Base-by-base conservation (phyloP, 2,888 invertebrate genomes). In the Byasa hedistus region DNA sequence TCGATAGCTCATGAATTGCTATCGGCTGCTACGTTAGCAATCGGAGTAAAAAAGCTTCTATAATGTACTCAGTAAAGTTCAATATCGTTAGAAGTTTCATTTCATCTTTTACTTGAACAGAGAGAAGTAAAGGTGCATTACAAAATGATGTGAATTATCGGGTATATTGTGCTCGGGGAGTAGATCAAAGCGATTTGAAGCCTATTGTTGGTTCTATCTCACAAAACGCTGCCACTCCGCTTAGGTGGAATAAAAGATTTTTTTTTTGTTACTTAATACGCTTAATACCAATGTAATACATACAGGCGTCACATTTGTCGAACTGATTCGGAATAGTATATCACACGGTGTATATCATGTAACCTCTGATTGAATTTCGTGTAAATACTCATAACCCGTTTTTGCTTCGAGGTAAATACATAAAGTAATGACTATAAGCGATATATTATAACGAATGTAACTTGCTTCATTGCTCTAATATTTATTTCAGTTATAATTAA, bases 181-280 rank as follows among this genome's bases (percentile, higher is more conserved):
- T 48, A 32, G 27, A 57, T 52, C 24, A 64, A 57, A 57, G 52
- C 17, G n/a, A 57, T 51, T 57, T 36, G 52, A 64, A 52, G 32
- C 36, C 69, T 70, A 70, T 70, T 72, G 67, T 73, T 70, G 69
- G 51, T n/a, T 36, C 57, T 57, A 32, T 23, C 32, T 51, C 51
- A 55, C 17, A 39, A 39, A 39, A 39, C 12, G 39, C 15, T 39
- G 15, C 39, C 39, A 39, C 39, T 39, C 39, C 39, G 12, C 39
- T 39, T 39, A 39, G 39, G 39, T 39, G 39, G 39, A 65, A 23
- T 58, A 62, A 59, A 56, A 12, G 32, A 23, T 55, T 32, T 39
- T 65, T n/a, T 57, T 64, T 64, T 51, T 56, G 10, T n/a, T 51
- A 51, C 7, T n/a, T 51, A n/a, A 32, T n/a, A 60, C 12, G 12